Percentiles rank a stretch among this genome's conserved stretches.
Evolutionary conservation across 2,113 vertebrate species (phyloP).

Genomic region (Cariama cristata): DNA sequence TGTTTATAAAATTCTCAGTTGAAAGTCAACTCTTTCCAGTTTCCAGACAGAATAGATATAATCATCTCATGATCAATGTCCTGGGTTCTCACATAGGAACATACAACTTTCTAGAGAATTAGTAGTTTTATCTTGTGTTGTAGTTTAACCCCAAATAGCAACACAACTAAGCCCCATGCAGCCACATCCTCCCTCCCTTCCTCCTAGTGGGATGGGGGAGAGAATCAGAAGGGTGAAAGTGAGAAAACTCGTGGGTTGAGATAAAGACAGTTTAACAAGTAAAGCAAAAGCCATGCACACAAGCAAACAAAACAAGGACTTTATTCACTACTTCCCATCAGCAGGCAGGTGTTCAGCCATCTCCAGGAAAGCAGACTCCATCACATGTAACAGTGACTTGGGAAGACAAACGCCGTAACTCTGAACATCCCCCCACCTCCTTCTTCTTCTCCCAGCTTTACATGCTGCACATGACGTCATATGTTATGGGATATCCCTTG

Average conservation of each 20-base stretch:
- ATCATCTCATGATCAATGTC: not conserved
- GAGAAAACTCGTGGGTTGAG: not conserved
- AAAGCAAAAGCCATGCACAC: too few relatives aligned
- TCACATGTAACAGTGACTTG: too few relatives aligned
- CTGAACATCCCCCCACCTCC: not conserved
- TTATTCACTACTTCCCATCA: too few relatives aligned
- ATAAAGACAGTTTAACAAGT: too few relatives aligned
- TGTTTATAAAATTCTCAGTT: not conserved
- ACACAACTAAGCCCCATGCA: not conserved
- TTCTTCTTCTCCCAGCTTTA: not conserved
- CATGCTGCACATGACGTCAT: not conserved
- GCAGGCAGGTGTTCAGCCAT: too few relatives aligned
- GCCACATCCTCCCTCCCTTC: fast-evolving
- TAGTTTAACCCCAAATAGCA: not conserved
- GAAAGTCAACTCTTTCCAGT: not conserved
- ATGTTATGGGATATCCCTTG: too few relatives aligned
- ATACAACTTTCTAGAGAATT: not conserved
- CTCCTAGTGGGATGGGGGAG: not conserved
- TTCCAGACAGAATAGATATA: not conserved
- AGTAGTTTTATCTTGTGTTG: not conserved
- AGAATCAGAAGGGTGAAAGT: not conserved
- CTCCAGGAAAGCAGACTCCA: not conserved
- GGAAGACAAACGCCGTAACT: not conserved
- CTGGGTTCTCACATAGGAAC: not conserved
- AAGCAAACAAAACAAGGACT: too few relatives aligned